phyloP scores from a whole-genome alignment of 2,888 invertebrate genomes.

The Cacoxenus indagator region DNA sequence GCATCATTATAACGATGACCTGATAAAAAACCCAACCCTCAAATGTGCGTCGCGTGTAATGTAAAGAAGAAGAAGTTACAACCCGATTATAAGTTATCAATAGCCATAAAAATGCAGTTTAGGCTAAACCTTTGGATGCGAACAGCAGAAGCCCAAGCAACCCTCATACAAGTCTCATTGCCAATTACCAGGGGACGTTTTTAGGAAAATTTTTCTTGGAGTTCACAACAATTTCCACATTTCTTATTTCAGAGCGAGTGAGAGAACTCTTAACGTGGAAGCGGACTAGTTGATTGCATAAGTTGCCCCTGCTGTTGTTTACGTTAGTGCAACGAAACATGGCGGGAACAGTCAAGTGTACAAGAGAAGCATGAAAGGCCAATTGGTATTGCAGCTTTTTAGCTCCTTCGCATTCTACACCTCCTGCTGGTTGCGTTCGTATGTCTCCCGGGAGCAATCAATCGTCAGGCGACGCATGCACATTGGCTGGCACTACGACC shows the following conservation, averaged over 20 bases:
- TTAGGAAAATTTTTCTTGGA: conserved; percentile 45
- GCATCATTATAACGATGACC: background rate
- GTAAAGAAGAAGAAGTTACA: background rate
- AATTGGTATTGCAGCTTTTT: conserved; percentile 29
- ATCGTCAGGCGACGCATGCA: conserved; percentile 51
- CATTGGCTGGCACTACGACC: background rate
- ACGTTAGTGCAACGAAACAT: background rate
- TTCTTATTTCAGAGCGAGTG: background rate
- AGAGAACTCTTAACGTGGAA: conserved; percentile 5
- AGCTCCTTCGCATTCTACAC: background rate
- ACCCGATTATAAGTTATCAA: conserved; percentile 49
- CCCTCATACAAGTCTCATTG: background rate
- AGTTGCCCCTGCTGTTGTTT: conserved; percentile 34
- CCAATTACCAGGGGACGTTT: conserved; percentile 23
- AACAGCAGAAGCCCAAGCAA: background rate
- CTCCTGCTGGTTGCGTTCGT: conserved; percentile 29
- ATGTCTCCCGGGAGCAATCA: conserved; percentile 66
- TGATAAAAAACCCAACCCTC: background rate
- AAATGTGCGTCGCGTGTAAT: background rate
- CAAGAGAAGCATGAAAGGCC: background rate
- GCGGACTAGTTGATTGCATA: conserved; percentile 41
- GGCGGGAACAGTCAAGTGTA: no score
- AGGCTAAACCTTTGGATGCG: conserved; percentile 6
- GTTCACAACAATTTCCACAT: background rate
- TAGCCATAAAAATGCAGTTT: conserved; percentile 59